These are phyloP conservation scores for Anneissia japonica DNA, from an alignment of 35 echinoderm and acorn worm species.

Conservation along the genomic window DNA sequence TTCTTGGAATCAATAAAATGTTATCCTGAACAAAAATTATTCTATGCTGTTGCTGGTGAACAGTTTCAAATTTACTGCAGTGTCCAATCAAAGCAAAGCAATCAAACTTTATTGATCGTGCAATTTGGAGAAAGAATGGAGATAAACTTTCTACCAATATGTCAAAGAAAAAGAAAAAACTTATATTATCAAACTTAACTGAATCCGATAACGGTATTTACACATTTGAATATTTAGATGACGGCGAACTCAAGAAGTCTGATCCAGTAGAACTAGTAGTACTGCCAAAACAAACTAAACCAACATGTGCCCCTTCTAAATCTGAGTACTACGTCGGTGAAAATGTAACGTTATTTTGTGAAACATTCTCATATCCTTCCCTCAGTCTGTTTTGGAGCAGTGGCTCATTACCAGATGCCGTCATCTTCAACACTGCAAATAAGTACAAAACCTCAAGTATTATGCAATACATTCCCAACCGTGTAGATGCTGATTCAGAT, in stretches of 20 bases:
- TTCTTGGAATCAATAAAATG: too few species aligned
- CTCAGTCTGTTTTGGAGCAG: not conserved
- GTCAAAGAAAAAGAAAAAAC: not conserved
- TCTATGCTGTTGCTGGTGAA: too few species aligned
- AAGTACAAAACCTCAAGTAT: not conserved
- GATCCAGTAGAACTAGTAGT: not conserved
- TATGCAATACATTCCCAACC: not conserved
- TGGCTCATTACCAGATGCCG: not conserved
- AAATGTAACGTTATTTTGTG: not conserved
- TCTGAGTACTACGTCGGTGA: not conserved
- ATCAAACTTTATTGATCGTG: too few species aligned
- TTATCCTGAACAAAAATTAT: too few species aligned
- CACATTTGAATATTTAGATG: not conserved
- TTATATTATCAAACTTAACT: not conserved
- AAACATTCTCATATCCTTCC: not conserved
- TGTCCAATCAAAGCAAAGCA: too few species aligned
- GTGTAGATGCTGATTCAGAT: not conserved
- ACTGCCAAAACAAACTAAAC: not conserved
- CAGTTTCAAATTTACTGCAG: too few species aligned
- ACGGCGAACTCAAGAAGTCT: not conserved
- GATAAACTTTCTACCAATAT: too few species aligned
- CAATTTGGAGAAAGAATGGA: too few species aligned
- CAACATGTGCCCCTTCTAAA: not conserved
- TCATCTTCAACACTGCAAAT: not conserved
- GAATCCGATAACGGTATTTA: not conserved